A percentile compares a stretch with the other conserved stretches of the same genome.
phyloP scores from a whole-genome alignment of 2,797 vertebrate genomes.

The Acipenser ruthenus region DNA sequence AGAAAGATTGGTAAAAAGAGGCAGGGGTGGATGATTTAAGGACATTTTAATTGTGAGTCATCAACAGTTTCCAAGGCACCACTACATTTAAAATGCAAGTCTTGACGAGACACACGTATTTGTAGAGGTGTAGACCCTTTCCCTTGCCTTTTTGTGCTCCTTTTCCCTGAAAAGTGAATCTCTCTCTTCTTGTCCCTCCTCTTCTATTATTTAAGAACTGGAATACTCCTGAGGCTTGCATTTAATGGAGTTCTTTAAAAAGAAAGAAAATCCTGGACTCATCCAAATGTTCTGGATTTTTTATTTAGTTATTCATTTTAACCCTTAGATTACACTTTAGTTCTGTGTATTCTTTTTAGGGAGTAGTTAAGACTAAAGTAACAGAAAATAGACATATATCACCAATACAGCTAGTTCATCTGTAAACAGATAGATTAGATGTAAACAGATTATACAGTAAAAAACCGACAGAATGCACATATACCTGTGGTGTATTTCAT shows the following conservation, averaged over 20 bases:
- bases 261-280: neutral
- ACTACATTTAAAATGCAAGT: too few species aligned
- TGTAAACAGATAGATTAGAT: too few species aligned
- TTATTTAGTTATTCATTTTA: neutral
- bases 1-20: too few species aligned
- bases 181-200: slow-evolving; percentile 14
- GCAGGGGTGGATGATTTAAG: too few species aligned
- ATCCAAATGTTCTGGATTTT: neutral
- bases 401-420: too few species aligned
- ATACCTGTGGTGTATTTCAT: too few species aligned
- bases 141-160: neutral
- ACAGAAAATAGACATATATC: too few species aligned
- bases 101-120: too few species aligned
- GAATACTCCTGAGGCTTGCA: slow-evolving; percentile 13
- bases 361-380: neutral
- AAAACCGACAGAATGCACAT: too few species aligned
- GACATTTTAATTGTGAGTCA: too few species aligned
- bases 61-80: neutral
- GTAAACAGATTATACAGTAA: too few species aligned
- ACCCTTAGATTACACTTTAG: neutral
- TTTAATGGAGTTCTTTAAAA: slow-evolving; percentile 4
- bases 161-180: slow-evolving; percentile 10
- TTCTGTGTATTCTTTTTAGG: neutral
- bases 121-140: neutral
- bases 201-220: slow-evolving; percentile 35